Conservation (phyloP, 2,113 vertebrate species). For the Prietella phreatophila region DNA sequence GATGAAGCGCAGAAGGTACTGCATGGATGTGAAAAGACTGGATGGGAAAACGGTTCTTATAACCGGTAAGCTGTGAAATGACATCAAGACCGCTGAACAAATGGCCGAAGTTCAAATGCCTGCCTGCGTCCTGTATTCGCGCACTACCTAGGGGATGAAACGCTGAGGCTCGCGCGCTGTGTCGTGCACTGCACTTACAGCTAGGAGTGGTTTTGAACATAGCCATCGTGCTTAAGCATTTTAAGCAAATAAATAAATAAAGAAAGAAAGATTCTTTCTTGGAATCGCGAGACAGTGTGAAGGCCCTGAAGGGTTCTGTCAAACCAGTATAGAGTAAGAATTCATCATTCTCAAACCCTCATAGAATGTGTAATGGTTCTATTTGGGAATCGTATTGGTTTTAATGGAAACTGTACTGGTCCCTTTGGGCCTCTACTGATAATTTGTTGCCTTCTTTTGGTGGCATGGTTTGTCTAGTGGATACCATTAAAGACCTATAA, state of each 20-base stretch:
- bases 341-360: not conserved
- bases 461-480: too few relatives aligned
- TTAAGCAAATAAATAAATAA: too few relatives aligned
- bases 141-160: not conserved
- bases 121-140: not conserved
- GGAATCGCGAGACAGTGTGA: not conserved
- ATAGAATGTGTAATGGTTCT: too few relatives aligned
- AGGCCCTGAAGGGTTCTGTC: not conserved
- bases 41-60: conserved; percentile 79
- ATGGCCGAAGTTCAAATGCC: not conserved
- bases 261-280: too few relatives aligned
- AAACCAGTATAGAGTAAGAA: not conserved
- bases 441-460: too few relatives aligned
- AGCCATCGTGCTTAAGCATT: not conserved
- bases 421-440: too few relatives aligned
- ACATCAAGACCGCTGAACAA: too few relatives aligned
- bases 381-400: too few relatives aligned
- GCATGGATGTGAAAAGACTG: conserved; percentile 72
- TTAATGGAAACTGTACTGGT: too few relatives aligned
- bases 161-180: not conserved
- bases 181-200: not conserved
- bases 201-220: not conserved
- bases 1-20: conserved; percentile 73
- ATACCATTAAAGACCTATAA: too few relatives aligned
- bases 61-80: conserved; percentile 65